Conservation (phyloP, 1,140 invertebrate species). For the Hypothenemus hampei region DNA sequence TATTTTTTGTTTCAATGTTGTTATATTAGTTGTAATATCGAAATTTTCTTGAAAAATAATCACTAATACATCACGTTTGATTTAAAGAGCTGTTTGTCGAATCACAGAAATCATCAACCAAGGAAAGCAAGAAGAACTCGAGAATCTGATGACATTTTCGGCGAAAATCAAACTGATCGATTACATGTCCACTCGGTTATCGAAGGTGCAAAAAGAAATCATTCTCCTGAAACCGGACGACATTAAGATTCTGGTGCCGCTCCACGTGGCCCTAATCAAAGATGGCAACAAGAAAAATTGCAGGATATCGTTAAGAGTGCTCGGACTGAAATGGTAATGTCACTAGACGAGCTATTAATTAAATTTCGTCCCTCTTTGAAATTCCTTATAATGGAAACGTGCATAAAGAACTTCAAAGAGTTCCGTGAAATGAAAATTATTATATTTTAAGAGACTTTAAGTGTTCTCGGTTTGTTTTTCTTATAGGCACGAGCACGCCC, state of each 20-base stretch:
- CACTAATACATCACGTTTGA: background rate
- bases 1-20: background rate
- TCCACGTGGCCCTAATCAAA: constrained; percentile 32
- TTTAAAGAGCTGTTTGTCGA: constrained; percentile 38
- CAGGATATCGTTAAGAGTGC: constrained; percentile 29
- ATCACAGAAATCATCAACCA: constrained; percentile 42
- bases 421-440: no score
- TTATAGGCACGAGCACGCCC: constrained; percentile 20
- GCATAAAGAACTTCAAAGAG: no score
- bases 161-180: constrained; percentile 32
- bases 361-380: no score
- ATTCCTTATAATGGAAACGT: no score
- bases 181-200: constrained; percentile 34
- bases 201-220: constrained; percentile 33
- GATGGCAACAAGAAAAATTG: constrained; percentile 33
- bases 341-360: no score
- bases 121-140: constrained; percentile 33
- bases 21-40: background rate
- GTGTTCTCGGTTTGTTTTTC: no score
- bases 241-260: constrained; percentile 44
- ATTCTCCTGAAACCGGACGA: constrained; percentile 38
- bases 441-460: no score
- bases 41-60: background rate
- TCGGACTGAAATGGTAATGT: constrained; percentile 41
- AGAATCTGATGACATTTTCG: constrained; percentile 33